Conservation (phyloP, 2,113 vertebrate genomes). For the Halcyon senegalensis region DNA sequence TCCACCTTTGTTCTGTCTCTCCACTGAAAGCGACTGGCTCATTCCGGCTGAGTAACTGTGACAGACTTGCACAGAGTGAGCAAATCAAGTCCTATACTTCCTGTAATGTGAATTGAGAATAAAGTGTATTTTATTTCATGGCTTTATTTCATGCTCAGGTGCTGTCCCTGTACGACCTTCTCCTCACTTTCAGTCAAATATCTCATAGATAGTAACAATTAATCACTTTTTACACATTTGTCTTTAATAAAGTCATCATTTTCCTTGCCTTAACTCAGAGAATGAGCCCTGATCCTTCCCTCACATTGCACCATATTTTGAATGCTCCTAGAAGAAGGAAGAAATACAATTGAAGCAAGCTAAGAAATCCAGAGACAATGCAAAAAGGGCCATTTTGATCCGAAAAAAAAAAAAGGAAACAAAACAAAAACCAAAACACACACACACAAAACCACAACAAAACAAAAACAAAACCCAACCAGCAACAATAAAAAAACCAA, state of each 20-base stretch:
- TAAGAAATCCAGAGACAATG: background rate
- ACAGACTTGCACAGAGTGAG: background rate
- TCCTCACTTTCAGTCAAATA: background rate
- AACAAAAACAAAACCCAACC: too few relatives aligned
- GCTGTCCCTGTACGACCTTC: background rate
- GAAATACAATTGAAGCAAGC: background rate
- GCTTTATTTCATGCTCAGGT: background rate
- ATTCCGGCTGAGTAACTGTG: fast-evolving
- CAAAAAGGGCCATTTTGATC: background rate
- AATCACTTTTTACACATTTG: background rate
- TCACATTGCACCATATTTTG: background rate
- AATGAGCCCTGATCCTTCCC: background rate
- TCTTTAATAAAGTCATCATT: background rate
- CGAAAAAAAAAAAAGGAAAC: background rate
- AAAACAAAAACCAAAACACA: background rate
- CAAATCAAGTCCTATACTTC: background rate
- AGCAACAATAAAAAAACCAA: too few relatives aligned
- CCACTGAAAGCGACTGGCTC: background rate
- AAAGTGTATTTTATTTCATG: background rate
- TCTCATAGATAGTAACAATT: fast-evolving
- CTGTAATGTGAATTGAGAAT: background rate
- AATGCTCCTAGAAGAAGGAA: background rate
- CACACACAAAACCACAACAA: too few relatives aligned
- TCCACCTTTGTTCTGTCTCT: too few relatives aligned
- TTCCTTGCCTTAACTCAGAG: background rate